Evolutionary conservation across 2,888 invertebrate genomes (phyloP).

Genomic region (Protophormia terraenovae): DNA sequence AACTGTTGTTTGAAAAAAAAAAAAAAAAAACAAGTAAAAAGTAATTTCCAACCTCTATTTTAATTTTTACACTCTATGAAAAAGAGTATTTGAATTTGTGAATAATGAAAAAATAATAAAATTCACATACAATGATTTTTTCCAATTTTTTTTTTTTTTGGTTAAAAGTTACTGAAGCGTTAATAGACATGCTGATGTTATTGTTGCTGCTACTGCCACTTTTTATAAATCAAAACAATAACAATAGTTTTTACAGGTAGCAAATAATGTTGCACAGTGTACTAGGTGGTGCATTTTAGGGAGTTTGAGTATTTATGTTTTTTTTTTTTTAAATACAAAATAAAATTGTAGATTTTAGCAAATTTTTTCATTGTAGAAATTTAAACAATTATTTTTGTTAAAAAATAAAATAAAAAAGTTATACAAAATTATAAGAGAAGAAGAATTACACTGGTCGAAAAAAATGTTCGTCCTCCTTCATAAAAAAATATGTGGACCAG

Average conservation of each 20-base stretch:
- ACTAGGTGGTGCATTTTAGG: too few relatives aligned
- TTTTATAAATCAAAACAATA: constrained; percentile 12
- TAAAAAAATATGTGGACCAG: too few relatives aligned
- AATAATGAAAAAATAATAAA: constrained; percentile 8
- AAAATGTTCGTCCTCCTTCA: too few relatives aligned
- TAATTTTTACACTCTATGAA: not conserved
- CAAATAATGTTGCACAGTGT: constrained; percentile 22
- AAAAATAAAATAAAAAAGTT: too few relatives aligned
- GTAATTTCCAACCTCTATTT: constrained; percentile 8
- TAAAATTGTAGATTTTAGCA: too few relatives aligned
- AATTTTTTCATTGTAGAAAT: too few relatives aligned
- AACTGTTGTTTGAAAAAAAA: constrained; percentile 4
- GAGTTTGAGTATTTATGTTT: too few relatives aligned
- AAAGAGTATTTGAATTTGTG: constrained; percentile 18
- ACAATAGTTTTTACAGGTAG: not conserved
- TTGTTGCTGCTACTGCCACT: not conserved
- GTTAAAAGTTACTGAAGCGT: constrained; percentile 60
- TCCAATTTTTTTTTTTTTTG: constrained; percentile 51
- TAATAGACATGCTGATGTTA: constrained; percentile 39
- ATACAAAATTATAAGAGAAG: too few relatives aligned
- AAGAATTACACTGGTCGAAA: too few relatives aligned
- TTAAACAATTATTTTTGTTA: too few relatives aligned
- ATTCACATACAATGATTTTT: constrained; percentile 22
- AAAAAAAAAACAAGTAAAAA: constrained; percentile 8
- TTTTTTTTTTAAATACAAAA: too few relatives aligned